Evolutionary conservation across 2,113 vertebrate species (phyloP).

Genomic region (Mirza zaza): DNA sequence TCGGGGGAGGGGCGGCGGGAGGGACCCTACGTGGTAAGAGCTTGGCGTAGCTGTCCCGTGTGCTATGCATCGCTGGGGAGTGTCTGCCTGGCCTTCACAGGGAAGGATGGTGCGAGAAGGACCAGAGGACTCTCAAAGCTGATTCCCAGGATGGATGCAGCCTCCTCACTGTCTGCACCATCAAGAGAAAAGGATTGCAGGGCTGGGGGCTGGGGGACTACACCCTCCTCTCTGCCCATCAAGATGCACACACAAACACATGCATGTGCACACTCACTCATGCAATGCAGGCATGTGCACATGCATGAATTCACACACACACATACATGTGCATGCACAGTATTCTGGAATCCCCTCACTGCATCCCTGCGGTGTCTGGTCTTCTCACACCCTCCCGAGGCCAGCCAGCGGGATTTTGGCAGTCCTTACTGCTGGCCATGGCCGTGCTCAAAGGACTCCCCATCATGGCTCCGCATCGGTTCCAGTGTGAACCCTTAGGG

Average conservation of each 20-base stretch:
- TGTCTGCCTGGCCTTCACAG: conserved; percentile 6
- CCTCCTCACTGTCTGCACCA: background rate
- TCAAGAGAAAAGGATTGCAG: accelerated
- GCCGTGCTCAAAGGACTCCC: background rate
- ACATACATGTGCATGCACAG: background rate
- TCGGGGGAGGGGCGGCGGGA: background rate
- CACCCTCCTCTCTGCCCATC: accelerated
- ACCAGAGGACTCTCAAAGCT: background rate
- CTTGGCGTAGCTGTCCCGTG: conserved; percentile 26
- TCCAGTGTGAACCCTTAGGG: background rate
- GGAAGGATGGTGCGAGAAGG: background rate
- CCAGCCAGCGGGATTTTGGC: accelerated
- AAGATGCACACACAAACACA: background rate
- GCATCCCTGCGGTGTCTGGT: accelerated
- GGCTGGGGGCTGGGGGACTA: background rate
- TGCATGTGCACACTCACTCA: background rate
- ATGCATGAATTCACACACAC: background rate
- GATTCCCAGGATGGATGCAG: accelerated
- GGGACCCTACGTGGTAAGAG: conserved; percentile 29
- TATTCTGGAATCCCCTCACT: accelerated
- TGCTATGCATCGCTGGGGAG: conserved; percentile 63
- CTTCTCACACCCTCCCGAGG: background rate
- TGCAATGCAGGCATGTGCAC: background rate
- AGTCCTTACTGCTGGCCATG: background rate
- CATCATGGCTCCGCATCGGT: accelerated